These are phyloP conservation scores for Paramormyrops hopkinsi DNA, from an alignment of 2,797 vertebrate genomes.

Conservation along the genomic window DNA sequence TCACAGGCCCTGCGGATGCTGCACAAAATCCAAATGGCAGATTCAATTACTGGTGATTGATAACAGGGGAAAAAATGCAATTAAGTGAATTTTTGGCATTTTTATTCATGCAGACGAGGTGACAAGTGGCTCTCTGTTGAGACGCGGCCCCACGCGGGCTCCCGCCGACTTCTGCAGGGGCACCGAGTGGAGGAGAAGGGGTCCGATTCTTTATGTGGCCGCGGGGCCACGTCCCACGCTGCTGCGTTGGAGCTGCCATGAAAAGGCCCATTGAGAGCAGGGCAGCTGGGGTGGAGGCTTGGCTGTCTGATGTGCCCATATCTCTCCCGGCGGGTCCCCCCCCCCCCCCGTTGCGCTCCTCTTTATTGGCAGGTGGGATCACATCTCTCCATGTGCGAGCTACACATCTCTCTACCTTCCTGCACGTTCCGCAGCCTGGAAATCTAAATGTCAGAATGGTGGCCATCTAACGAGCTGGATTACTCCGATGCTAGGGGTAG, in stretches of 20 bases:
- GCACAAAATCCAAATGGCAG: constrained; percentile 27
- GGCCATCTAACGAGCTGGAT: background rate
- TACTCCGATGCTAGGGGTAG: background rate
- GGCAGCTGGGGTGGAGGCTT: constrained; percentile 50
- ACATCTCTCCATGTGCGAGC: background rate
- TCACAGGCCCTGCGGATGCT: constrained; percentile 36
- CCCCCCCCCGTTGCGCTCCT: constrained; percentile 31
- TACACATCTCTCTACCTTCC: constrained; percentile 22
- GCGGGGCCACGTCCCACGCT: constrained; percentile 52
- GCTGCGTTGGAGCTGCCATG: constrained; percentile 51
- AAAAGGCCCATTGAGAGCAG: constrained; percentile 58
- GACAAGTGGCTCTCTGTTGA: background rate
- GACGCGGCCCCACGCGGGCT: background rate
- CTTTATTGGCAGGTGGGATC: constrained; percentile 50
- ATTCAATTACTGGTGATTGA: background rate
- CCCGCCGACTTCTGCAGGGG: background rate
- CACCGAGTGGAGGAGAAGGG: background rate
- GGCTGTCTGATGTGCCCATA: constrained; percentile 44
- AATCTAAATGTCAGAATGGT: constrained; percentile 11
- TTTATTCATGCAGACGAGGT: background rate
- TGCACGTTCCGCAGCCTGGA: constrained; percentile 30
- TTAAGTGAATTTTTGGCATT: background rate
- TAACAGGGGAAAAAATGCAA: constrained; percentile 11
- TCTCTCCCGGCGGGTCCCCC: constrained; percentile 25
- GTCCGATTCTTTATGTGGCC: constrained; percentile 43